Evolutionary conservation across 2,797 vertebrate species (phyloP), one percentile per base, ranked within the genome.

Genomic region (Cyclopterus lumpus): DNA sequence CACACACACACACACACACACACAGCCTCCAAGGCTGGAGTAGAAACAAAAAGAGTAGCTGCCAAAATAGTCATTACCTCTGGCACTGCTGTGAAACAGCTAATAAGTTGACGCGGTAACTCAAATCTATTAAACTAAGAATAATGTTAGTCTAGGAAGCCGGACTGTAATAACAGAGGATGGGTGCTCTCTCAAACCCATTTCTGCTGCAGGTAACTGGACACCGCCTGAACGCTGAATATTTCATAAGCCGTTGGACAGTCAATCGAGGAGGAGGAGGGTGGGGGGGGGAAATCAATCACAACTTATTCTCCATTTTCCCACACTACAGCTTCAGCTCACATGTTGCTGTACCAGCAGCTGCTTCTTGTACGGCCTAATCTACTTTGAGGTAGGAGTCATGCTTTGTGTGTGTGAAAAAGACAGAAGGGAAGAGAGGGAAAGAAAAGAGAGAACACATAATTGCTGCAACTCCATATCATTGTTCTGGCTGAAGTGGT

Each of bases 201-300:
- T 62, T 77, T 48, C 49, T 73, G 15, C 76, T 60, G 75, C 77
- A 82, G 63, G 73, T 81, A 86, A 90, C 67, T 42, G 80, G 70
- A 81, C 69, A 75, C 76, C 9, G 18, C 54, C 72, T 67, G 16
- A 40, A 34, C 0, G 0, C 69, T 84, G 63, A 87, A 88, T 89
- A 91, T 92, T 87, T 88, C 75, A 91, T 86, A 79, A 80, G 70
- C 71, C 20, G 59, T 67, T 78, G 67, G 75, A 82, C 73, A 78
- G 77, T 80, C 76, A 53, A 73, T 73, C 36, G 67, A 80, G 81
- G 53, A 67, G 63, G 80, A 79, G 53, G 48, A 67, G 63, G 82
- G 77, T 48, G 86, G 77, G 83, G 66, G 66, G 73, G 87, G 34
- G 67, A 75, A 88, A 89, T 86, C 82, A 86, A 87, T 90, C 69